Base-by-base conservation (phyloP, 2,888 invertebrate species). In the Tinea semifulvella region DNA sequence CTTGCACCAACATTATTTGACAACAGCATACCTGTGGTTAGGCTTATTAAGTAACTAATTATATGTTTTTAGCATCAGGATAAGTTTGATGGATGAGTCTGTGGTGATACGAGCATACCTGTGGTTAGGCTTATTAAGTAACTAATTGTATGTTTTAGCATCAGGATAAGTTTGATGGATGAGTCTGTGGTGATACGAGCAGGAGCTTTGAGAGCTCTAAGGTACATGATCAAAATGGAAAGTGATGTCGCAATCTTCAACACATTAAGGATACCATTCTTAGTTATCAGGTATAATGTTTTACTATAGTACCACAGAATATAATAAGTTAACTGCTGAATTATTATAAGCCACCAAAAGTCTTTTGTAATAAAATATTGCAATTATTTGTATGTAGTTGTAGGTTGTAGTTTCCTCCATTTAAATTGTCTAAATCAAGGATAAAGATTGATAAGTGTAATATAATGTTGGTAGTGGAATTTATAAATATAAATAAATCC, bases 131-230 rank as follows among this genome's bases (percentile, higher is more conserved):
- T 10, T 11, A 18, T 14, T 17, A 14, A 6, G 13, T 28, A 17
- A 7, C 8, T 8, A 28, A 11, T 35, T 14, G 5, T 35, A 4
- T 18, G 50, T 70, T 67, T 47, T 65, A 97, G 98, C 71, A 85
- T 98, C 61, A 88, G 95, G 55, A 85, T 92, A 48, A 88, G 92
- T 46, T 82, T 96, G 53, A 85, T 94, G 45, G 90, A 95, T 68
- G 91, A 95, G 54, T 90, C 92, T 50, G 91, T 94, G 56, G 92
- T 94, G 68, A 89, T 98, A 47, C 85, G 97, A 60, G 93, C 96
- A 51, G 94, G 93, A 45, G 90, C 93, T 27, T 80, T 98, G 50
- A 85, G 97, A 58, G 92, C 92, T 43, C 84, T 96, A 49, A 86
- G 97, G 52, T 93, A 96, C 72, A 83, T 94, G 57, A 82, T 96